phyloP scores from a whole-genome alignment of 2,113 vertebrate genomes.

The Ageneiosus marmoratus region DNA sequence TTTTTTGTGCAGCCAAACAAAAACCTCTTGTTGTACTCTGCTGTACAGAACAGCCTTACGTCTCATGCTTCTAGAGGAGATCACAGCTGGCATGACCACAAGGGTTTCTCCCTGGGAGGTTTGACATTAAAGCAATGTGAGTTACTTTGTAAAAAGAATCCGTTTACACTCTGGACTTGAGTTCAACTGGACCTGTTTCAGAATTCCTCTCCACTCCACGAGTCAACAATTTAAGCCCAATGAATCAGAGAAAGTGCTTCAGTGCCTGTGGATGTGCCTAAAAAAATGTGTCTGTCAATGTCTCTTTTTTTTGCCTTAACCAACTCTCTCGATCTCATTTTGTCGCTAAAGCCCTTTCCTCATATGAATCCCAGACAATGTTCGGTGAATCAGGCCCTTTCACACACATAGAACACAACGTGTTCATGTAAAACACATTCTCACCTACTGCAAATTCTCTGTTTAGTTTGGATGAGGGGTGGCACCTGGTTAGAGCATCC shows the following conservation, averaged over 20 bases:
- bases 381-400: too few relatives aligned
- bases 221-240: conserved; percentile 28
- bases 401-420: too few relatives aligned
- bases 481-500: too few relatives aligned
- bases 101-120: conserved; percentile 28
- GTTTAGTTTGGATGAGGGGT: too few relatives aligned
- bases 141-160: conserved; percentile 40
- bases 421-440: too few relatives aligned
- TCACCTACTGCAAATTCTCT: too few relatives aligned
- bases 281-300: conserved; percentile 2
- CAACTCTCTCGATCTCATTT: not conserved
- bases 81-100: not conserved
- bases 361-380: too few relatives aligned
- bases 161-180: conserved; percentile 38
- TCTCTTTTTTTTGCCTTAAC: conserved; percentile 3
- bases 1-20: not conserved
- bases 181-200: conserved; percentile 28
- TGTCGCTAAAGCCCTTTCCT: not conserved
- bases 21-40: not conserved
- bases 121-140: conserved; percentile 34
- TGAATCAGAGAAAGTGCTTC: conserved; percentile 34
- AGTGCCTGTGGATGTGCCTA: not conserved
- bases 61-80: not conserved
- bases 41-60: not conserved
- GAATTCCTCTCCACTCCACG: conserved; percentile 39